Conservation (phyloP, 2,888 invertebrate species). For the Sipha maydis region DNA sequence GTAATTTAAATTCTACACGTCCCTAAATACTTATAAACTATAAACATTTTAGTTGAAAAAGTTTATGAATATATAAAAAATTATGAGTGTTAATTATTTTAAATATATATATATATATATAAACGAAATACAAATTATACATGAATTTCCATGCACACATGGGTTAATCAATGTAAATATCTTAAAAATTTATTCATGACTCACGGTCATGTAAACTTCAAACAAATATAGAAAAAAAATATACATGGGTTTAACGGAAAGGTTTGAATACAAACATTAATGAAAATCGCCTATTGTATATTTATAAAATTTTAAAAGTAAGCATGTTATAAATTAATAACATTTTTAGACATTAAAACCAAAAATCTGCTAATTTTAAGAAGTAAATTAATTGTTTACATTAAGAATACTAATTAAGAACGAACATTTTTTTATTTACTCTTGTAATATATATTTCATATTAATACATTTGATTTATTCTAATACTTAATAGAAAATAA, state of each 20-base stretch:
- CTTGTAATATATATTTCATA: no score
- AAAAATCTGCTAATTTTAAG: no score
- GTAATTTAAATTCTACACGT: not conserved
- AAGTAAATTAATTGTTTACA: no score
- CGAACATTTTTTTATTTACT: no score
- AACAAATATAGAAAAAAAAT: slow-evolving; percentile 2
- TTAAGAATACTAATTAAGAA: no score
- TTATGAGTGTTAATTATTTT: slow-evolving; percentile 1
- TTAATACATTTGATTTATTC: no score
- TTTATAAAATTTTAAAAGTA: no score
- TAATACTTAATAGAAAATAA: no score
- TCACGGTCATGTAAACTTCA: slow-evolving; percentile 8
- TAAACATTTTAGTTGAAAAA: not conserved
- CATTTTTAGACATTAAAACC: no score
- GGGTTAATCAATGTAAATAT: slow-evolving; percentile 35
- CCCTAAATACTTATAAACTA: not conserved
- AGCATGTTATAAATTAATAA: no score
- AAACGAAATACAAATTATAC: not conserved
- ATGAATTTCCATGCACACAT: not conserved
- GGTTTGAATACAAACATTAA: slow-evolving; percentile 6
- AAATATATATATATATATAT: not conserved
- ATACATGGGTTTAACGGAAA: slow-evolving; percentile 9
- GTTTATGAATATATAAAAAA: not conserved
- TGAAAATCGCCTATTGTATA: not conserved
- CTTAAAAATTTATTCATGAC: slow-evolving; percentile 18